Evolutionary conservation across 2,113 vertebrate species (phyloP).

Genomic region (Corythornis cristatus): DNA sequence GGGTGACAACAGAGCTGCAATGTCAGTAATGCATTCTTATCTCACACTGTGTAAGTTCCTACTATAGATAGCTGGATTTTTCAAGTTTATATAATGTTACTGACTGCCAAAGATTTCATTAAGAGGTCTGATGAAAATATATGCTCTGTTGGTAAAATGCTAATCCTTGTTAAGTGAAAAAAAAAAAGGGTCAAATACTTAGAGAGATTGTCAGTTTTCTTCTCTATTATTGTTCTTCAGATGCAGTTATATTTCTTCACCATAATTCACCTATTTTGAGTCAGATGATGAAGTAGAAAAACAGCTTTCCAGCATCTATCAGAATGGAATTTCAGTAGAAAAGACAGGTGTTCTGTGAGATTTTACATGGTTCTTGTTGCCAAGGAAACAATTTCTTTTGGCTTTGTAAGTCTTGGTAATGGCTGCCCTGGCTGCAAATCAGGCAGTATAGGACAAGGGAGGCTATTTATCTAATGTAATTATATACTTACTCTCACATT

Average conservation of each 20-base stretch:
- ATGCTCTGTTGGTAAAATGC: not conserved
- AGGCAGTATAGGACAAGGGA: constrained; percentile 24
- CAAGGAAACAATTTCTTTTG: constrained; percentile 73
- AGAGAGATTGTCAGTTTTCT: not conserved
- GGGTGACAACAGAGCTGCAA: constrained; percentile 27
- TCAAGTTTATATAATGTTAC: constrained; percentile 21
- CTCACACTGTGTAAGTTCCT: constrained; percentile 48
- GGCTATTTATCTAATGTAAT: not conserved
- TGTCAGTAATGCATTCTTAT: constrained; percentile 58
- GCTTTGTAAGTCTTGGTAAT: constrained; percentile 50
- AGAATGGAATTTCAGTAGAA: constrained; percentile 56
- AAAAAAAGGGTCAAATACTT: not conserved
- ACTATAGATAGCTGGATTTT: constrained; percentile 23
- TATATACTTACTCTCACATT: not conserved
- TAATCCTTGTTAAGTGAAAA: constrained; percentile 12
- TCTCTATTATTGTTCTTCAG: not conserved
- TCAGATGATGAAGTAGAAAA: constrained; percentile 26
- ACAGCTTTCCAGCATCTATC: constrained; percentile 36
- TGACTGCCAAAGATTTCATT: constrained; percentile 5
- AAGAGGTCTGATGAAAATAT: not conserved
- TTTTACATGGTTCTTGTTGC: constrained; percentile 69
- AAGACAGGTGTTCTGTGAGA: constrained; percentile 66
- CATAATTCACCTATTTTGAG: not conserved
- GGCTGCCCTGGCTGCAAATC: constrained; percentile 48
- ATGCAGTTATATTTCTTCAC: not conserved